These are phyloP conservation scores for Azorinus chamasolen DNA, from an alignment of 2,888 invertebrate species.

Conservation along the genomic window DNA sequence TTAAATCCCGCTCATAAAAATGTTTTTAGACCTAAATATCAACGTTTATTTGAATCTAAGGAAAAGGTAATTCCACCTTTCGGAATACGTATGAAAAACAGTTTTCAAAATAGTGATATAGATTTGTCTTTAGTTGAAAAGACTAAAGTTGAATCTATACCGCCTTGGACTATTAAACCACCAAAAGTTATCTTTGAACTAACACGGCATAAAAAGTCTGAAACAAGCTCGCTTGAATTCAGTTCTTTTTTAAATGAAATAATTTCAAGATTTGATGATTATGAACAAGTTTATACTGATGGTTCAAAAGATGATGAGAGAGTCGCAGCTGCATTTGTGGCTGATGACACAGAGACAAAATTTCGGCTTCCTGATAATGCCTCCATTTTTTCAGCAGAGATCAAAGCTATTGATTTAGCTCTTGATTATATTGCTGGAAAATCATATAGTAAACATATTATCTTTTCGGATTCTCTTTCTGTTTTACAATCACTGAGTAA, in stretches of 20 bases:
- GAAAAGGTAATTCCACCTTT: slow-evolving; percentile 8
- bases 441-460: slow-evolving; percentile 1
- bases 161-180: slow-evolving; percentile 10
- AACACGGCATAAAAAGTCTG: slow-evolving; percentile 9
- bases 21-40: slow-evolving; percentile 5
- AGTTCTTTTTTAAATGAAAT: slow-evolving; percentile 14
- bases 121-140: slow-evolving; percentile 4
- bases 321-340: slow-evolving; percentile 20
- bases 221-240: slow-evolving; percentile 11
- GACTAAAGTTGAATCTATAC: neutral
- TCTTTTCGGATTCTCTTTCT: slow-evolving; percentile 26
- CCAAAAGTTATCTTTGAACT: slow-evolving; percentile 22
- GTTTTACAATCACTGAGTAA: slow-evolving; percentile 18
- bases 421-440: slow-evolving; percentile 6
- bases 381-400: slow-evolving; percentile 36
- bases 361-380: slow-evolving; percentile 19
- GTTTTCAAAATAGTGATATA: slow-evolving; percentile 3
- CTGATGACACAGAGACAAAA: neutral
- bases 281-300: slow-evolving; percentile 30
- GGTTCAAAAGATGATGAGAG: slow-evolving; percentile 29
- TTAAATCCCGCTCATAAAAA: slow-evolving; percentile 9
- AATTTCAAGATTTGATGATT: neutral
- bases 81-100: slow-evolving; percentile 10
- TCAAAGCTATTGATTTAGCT: slow-evolving; percentile 23
- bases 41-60: slow-evolving; percentile 5